Evolutionary conservation across 2,113 vertebrate genomes (phyloP).

Genomic region (Eulemur rufifrons): DNA sequence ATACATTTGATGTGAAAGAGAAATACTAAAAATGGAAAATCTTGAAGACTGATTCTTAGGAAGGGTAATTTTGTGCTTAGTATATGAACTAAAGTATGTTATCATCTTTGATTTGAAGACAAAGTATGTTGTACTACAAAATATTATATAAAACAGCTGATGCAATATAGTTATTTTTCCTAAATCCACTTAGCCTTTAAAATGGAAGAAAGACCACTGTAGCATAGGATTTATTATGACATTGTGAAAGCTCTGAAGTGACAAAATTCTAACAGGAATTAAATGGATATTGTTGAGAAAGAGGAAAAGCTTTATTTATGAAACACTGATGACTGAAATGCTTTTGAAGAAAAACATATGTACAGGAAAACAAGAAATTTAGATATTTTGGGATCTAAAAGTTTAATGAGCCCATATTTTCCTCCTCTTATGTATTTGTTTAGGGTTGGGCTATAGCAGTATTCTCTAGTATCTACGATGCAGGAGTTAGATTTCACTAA

Average conservation of each 20-base stretch:
- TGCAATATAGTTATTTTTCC: neutral
- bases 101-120: slow-evolving; percentile 12
- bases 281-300: neutral
- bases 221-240: neutral
- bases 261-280: neutral
- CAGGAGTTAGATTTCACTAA: neutral
- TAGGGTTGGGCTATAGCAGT: neutral
- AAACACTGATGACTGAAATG: neutral
- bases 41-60: neutral
- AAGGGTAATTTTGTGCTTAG: neutral
- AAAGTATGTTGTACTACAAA: slow-evolving; percentile 17
- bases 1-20: neutral
- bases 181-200: slow-evolving; percentile 6
- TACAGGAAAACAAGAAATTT: neutral
- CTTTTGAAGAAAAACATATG: neutral
- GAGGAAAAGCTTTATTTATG: neutral
- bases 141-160: neutral
- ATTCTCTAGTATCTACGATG: neutral
- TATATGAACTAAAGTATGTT: neutral
- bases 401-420: neutral
- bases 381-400: neutral
- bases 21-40: neutral
- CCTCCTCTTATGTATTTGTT: neutral
- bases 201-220: neutral
- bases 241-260: neutral